Evolutionary conservation across 2,113 vertebrate species (phyloP).

Genomic region (Melanerpes aurifrons): DNA sequence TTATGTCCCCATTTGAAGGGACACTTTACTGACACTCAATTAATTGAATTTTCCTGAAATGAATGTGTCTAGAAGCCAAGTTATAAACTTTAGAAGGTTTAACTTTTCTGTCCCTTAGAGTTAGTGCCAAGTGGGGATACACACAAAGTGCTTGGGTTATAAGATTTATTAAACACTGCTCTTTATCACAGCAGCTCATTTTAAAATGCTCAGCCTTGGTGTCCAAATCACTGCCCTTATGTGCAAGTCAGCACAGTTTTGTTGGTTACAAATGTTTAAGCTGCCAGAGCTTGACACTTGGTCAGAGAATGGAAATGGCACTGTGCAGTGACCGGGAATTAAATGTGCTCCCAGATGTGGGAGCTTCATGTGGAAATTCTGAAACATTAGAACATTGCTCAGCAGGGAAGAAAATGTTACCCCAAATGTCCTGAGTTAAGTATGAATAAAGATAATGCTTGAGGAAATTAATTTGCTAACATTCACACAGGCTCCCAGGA

Average conservation of each 20-base stretch:
- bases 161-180: neutral
- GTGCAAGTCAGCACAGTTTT: neutral
- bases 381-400: neutral
- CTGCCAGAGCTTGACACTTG: neutral
- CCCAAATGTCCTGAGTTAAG: neutral
- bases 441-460: neutral
- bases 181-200: neutral
- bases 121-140: neutral
- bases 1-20: neutral
- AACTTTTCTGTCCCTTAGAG: neutral
- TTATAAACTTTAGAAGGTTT: neutral
- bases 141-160: neutral
- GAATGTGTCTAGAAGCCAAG: neutral
- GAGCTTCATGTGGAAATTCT: neutral
- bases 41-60: slow-evolving; percentile 39
- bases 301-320: neutral
- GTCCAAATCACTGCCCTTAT: neutral
- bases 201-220: neutral
- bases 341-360: neutral
- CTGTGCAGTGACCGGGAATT: neutral
- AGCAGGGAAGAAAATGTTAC: neutral
- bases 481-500: neutral
- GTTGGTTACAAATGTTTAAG: neutral
- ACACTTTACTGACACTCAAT: neutral
- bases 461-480: neutral